Percentiles rank a stretch among this genome's conserved stretches.
These are phyloP conservation scores for Horisme vitalbata DNA, from an alignment of 2,888 invertebrate genomes.

Conservation along the genomic window DNA sequence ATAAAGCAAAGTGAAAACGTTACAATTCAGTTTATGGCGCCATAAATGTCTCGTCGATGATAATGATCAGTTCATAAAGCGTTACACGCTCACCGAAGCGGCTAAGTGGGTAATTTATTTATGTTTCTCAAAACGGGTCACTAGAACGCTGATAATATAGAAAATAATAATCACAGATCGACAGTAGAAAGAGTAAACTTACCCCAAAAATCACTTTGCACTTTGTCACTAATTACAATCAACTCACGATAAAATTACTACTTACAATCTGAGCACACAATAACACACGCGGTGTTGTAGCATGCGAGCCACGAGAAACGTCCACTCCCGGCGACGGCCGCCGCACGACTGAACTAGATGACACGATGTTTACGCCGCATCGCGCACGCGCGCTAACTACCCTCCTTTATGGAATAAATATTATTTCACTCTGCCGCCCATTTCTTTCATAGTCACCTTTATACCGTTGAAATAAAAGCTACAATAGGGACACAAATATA, in stretches of 20 bases:
- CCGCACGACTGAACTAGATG: constrained; percentile 59
- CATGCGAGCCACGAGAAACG: constrained; percentile 32
- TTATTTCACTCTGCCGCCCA: constrained; percentile 27
- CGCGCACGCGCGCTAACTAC: constrained; percentile 66
- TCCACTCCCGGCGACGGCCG: constrained; percentile 49
- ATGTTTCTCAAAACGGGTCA: constrained; percentile 48
- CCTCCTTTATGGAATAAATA: constrained; percentile 43
- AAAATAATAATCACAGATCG: constrained; percentile 6
- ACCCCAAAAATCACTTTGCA: constrained; percentile 56
- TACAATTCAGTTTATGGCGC: constrained; percentile 17
- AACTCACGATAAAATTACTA: constrained; percentile 41
- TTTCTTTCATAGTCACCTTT: constrained; percentile 34
- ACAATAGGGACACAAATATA: constrained; percentile 16
- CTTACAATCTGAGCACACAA: constrained; percentile 44
- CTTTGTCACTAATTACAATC: constrained; percentile 40
- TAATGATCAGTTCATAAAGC: constrained; percentile 29
- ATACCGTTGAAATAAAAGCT: constrained; percentile 33
- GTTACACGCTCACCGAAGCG: constrained; percentile 24
- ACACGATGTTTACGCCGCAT: constrained; percentile 65
- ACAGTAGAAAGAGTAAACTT: constrained; percentile 27
- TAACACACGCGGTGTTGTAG: constrained; percentile 58
- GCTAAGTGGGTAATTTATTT: constrained; percentile 33
- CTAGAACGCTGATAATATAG: constrained; percentile 20
- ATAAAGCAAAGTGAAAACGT: constrained; percentile 8
- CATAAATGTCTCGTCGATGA: constrained; percentile 19